Conservation (phyloP, 35 echinoderm and acorn worm species). For the Stichopus chloronotus region DNA sequence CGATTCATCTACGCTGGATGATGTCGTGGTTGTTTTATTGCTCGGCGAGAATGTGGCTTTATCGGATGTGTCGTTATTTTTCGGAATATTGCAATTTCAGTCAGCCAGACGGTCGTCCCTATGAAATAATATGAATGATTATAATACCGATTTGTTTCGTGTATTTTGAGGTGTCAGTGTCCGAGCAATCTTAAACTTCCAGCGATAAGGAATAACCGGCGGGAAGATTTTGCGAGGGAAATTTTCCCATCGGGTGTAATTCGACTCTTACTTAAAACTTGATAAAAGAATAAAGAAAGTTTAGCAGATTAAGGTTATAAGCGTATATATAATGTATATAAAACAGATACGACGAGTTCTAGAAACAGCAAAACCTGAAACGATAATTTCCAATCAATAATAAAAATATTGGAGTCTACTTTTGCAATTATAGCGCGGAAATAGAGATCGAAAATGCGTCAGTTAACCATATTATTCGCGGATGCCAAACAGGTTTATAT, state of each 20-base stretch:
- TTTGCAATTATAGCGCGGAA: constrained; percentile 29
- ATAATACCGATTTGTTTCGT: no score
- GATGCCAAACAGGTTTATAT: not conserved
- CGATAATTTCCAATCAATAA: constrained; percentile 35
- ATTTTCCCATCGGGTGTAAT: constrained; percentile 35
- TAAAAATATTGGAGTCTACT: not conserved
- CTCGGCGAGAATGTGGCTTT: no score
- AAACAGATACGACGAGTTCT: not conserved
- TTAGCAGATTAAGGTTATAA: not conserved
- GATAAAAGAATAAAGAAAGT: not conserved
- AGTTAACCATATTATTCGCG: not conserved
- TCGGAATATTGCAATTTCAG: no score
- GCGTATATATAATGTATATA: not conserved
- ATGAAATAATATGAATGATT: no score
- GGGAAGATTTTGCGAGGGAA: not conserved
- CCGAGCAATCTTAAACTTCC: not conserved
- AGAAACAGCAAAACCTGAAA: not conserved
- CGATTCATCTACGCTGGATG: no score
- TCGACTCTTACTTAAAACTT: constrained; percentile 10
- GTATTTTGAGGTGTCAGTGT: not conserved
- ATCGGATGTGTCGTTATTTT: no score
- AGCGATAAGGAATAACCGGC: not conserved
- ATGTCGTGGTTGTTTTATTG: no score
- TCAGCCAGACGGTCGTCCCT: no score
- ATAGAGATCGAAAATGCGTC: not conserved